Percentiles rank a stretch among this genome's conserved stretches.
Evolutionary conservation across 1,140 invertebrate genomes (phyloP).

Genomic region (Zaprionus davidi): DNA sequence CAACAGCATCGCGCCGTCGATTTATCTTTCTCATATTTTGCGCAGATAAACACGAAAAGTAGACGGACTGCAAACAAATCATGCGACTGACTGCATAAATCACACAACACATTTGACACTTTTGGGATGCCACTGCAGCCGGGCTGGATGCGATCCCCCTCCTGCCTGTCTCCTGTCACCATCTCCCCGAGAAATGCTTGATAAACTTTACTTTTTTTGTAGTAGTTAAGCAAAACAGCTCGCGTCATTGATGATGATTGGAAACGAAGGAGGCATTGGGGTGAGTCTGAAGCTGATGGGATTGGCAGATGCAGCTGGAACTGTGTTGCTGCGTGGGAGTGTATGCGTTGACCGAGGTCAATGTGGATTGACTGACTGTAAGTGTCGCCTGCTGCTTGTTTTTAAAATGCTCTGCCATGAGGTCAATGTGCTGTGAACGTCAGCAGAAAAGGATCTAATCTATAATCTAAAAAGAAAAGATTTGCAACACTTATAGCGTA

Average conservation of each 20-base stretch:
- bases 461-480: neutral
- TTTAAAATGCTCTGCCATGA: slow-evolving; percentile 20
- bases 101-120: slow-evolving; percentile 82
- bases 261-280: slow-evolving; percentile 20
- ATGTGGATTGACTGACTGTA: slow-evolving; percentile 11
- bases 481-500: neutral
- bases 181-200: slow-evolving; percentile 25
- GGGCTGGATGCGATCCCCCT: neutral
- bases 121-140: slow-evolving; percentile 71
- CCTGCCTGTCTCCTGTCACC: neutral
- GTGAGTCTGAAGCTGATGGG: no score
- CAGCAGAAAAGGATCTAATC: neutral
- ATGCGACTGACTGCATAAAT: slow-evolving; percentile 83
- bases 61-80: slow-evolving; percentile 83
- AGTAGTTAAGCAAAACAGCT: slow-evolving; percentile 42
- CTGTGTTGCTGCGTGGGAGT: neutral
- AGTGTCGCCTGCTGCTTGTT: slow-evolving; percentile 16
- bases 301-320: neutral
- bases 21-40: slow-evolving; percentile 83
- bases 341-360: slow-evolving; percentile 52
- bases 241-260: slow-evolving; percentile 65
- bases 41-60: slow-evolving; percentile 80
- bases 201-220: slow-evolving; percentile 51
- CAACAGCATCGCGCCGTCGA: slow-evolving; percentile 43
- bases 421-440: neutral